phyloP scores from a whole-genome alignment of 2,888 invertebrate species.

The Hirtodrosophila cameraria region DNA sequence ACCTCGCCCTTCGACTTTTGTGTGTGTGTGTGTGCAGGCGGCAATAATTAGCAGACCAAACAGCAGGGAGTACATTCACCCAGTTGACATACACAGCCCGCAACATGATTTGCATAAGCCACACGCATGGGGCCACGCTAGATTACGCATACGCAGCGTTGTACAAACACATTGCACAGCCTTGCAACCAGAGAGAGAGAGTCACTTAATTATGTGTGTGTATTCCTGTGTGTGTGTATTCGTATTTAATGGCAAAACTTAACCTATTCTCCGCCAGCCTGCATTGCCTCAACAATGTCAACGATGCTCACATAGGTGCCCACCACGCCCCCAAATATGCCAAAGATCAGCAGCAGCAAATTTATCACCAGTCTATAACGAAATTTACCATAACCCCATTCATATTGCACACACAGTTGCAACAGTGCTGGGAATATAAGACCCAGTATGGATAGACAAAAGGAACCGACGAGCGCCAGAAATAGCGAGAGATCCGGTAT shows the following conservation, averaged over 20 bases:
- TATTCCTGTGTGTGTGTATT: slow-evolving; percentile 10
- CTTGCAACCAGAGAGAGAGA: not conserved
- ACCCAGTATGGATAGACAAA: slow-evolving; percentile 95
- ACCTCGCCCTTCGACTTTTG: slow-evolving; percentile 5
- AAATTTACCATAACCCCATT: slow-evolving; percentile 87
- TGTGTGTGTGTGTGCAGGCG: slow-evolving; percentile 21
- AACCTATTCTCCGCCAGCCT: slow-evolving; percentile 33
- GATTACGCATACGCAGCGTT: slow-evolving; percentile 50
- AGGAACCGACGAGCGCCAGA: slow-evolving; percentile 96
- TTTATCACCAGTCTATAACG: slow-evolving; percentile 91
- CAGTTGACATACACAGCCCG: slow-evolving; percentile 27
- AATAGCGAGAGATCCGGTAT: slow-evolving; percentile 95
- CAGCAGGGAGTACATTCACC: not conserved
- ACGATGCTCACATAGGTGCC: slow-evolving; percentile 86
- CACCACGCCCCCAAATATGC: slow-evolving; percentile 90
- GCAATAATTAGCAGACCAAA: slow-evolving; percentile 43
- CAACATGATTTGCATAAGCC: slow-evolving; percentile 54
- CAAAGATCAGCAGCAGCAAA: slow-evolving; percentile 88
- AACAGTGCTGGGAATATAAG: slow-evolving; percentile 96
- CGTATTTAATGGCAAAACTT: slow-evolving; percentile 31
- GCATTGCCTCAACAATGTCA: slow-evolving; percentile 71
- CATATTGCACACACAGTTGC: slow-evolving; percentile 90
- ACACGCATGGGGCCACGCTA: slow-evolving; percentile 36
- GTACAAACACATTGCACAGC: slow-evolving; percentile 23
- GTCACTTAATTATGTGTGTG: slow-evolving; percentile 13